Conservation (phyloP, 2,113 vertebrate genomes). For the Brienomyrus brachyistius region DNA sequence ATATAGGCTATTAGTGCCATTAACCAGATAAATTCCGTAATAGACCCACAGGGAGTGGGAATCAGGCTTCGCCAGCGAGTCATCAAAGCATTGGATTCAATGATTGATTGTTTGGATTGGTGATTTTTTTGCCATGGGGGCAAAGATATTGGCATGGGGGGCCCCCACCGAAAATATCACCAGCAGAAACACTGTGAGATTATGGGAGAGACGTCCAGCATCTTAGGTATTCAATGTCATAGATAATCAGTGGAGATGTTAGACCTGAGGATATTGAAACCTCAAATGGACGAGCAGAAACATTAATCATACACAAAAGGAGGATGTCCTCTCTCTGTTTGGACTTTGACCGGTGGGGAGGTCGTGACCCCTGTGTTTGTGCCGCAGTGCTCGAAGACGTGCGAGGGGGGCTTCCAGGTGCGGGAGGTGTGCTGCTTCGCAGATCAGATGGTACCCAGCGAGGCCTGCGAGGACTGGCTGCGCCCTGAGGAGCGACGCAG, state of each 20-base stretch:
- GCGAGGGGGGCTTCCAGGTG: conserved; percentile 83
- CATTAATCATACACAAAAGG: background rate
- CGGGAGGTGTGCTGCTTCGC: conserved; percentile 86
- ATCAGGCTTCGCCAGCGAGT: no score
- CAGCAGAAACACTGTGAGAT: background rate
- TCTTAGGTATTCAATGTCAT: background rate
- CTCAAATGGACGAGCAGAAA: background rate
- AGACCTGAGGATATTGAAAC: background rate
- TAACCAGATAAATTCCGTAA: no score
- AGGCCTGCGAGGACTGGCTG: conserved; percentile 66
- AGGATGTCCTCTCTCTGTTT: background rate
- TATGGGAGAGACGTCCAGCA: background rate
- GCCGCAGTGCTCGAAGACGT: conserved; percentile 85
- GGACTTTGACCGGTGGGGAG: background rate
- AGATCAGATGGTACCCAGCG: conserved; percentile 70
- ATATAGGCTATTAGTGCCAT: no score
- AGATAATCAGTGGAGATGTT: background rate
- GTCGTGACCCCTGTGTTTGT: background rate
- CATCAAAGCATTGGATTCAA: no score
- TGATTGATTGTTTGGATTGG: no score
- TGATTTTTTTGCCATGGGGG: no score
- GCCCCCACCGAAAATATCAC: background rate
- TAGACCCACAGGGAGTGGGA: no score
- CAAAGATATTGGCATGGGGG: no score
- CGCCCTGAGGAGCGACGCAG: conserved; percentile 70